These are phyloP conservation scores for Varecia variegata DNA, from an alignment of 2,797 vertebrate genomes.

Conservation along the genomic window DNA sequence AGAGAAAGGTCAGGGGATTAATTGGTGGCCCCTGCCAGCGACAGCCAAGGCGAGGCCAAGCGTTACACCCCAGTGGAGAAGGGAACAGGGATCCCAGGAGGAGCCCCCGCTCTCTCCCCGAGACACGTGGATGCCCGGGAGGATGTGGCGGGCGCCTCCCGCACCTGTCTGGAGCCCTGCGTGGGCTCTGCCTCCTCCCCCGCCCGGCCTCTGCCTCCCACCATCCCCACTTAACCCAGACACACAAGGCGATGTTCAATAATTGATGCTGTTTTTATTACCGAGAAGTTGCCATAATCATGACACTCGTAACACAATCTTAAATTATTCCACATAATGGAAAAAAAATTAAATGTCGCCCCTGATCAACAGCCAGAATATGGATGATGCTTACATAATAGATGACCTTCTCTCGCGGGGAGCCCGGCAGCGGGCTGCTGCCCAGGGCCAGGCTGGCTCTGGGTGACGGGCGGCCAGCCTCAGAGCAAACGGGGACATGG, in stretches of 20 bases:
- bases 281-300: constrained; percentile 39
- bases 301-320: constrained; percentile 41
- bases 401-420: background rate
- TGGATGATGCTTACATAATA: background rate
- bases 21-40: background rate
- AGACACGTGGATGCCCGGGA: fast-evolving
- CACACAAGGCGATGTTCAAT: background rate
- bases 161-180: background rate
- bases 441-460: background rate
- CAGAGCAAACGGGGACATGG: background rate
- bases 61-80: background rate
- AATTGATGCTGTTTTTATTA: constrained; percentile 62
- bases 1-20: background rate
- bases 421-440: background rate
- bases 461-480: background rate
- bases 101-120: fast-evolving
- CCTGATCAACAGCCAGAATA: background rate
- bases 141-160: background rate
- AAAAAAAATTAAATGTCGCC: constrained; percentile 29
- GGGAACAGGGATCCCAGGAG: background rate
- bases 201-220: background rate
- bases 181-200: background rate
- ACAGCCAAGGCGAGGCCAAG: background rate
- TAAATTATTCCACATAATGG: constrained; percentile 43
- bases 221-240: constrained; percentile 40